These are phyloP conservation scores for Orcinus orca DNA, from an alignment of 2,113 vertebrate species.

Conservation along the genomic window DNA sequence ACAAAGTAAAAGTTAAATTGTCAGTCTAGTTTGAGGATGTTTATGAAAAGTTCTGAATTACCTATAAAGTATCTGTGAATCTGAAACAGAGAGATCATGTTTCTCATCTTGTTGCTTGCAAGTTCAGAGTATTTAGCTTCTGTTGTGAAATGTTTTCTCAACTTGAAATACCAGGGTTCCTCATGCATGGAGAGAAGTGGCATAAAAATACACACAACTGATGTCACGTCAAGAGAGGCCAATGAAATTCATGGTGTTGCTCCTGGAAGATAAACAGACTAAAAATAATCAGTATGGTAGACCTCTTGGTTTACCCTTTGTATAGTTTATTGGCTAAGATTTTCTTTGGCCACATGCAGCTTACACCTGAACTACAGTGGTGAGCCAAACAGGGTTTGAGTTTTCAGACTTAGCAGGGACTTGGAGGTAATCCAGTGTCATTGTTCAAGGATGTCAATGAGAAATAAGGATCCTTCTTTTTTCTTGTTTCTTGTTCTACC, in stretches of 20 bases:
- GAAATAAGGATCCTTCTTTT: not conserved
- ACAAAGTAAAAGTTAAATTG: not conserved
- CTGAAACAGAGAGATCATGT: not conserved
- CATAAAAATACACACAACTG: not conserved
- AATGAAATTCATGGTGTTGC: not conserved
- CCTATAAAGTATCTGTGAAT: not conserved
- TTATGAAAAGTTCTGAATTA: not conserved
- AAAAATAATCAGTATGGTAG: not conserved
- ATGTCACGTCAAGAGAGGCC: not conserved
- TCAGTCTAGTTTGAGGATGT: not conserved
- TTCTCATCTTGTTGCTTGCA: not conserved
- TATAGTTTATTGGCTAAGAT: not conserved
- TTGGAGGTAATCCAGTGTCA: not conserved
- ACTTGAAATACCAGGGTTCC: not conserved
- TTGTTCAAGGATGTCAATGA: not conserved
- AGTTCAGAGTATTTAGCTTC: not conserved
- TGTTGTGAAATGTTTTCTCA: slow-evolving; percentile 44
- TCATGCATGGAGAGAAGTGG: slow-evolving; percentile 3
- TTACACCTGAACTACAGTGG: not conserved
- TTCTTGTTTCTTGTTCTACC: not conserved
- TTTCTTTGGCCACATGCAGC: not conserved
- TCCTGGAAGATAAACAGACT: not conserved
- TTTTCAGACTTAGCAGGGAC: not conserved
- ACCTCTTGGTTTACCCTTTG: not conserved
- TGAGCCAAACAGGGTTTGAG: not conserved